A percentile compares a stretch with the other conserved stretches of the same genome.
phyloP scores from a whole-genome alignment of 2,797 vertebrate species.

The Helostoma temminkii region DNA sequence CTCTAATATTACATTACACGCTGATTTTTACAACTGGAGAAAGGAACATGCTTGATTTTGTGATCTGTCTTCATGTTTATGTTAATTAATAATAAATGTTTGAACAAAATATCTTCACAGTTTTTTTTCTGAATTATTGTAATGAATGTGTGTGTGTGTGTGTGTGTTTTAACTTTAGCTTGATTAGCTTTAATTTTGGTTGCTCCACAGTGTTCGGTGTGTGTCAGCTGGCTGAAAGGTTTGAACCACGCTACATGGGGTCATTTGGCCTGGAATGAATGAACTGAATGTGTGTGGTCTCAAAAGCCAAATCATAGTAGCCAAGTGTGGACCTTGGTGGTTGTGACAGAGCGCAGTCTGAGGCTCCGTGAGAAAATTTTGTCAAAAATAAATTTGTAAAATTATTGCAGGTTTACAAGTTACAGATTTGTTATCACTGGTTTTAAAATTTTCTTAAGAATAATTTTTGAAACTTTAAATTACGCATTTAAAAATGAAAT shows the following conservation, averaged over 20 bases:
- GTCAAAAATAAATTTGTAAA: background rate
- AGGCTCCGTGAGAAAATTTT: conserved; percentile 15
- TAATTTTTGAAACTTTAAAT: no score
- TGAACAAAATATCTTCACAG: background rate
- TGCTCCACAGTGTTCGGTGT: conserved; percentile 29
- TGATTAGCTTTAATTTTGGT: conserved; percentile 38
- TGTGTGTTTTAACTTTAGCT: conserved; percentile 6
- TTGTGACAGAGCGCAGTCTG: conserved; percentile 18
- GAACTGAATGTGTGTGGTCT: conserved; percentile 35
- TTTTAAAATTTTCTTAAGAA: no score
- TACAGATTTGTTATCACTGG: background rate
- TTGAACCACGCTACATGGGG: conserved; percentile 42
- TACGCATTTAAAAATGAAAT: no score
- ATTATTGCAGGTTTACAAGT: background rate
- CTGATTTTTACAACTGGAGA: background rate
- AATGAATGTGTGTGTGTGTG: background rate
- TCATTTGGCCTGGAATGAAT: conserved; percentile 46
- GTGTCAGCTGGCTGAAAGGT: conserved; percentile 43
- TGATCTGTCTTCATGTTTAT: background rate
- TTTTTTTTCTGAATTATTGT: background rate
- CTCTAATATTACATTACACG: conserved; percentile 10
- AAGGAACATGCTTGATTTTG: background rate
- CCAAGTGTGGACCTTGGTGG: conserved; percentile 37
- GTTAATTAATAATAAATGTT: conserved; percentile 13
- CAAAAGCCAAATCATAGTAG: conserved; percentile 46